phyloP scores from a whole-genome alignment of 1,140 invertebrate species.

The Drosophila varians region DNA sequence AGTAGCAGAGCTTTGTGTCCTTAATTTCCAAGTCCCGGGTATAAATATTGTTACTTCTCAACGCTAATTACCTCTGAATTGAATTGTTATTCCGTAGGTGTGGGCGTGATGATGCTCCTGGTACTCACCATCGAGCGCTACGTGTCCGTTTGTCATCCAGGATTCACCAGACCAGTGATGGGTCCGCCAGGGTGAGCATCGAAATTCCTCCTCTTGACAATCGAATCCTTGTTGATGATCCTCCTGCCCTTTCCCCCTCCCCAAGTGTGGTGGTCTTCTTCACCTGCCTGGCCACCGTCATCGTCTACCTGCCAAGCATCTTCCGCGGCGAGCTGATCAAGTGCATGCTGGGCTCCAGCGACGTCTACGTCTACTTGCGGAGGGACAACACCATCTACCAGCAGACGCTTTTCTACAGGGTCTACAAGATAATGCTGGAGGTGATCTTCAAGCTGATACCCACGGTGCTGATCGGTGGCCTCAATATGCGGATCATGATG shows the following conservation, averaged over 20 bases:
- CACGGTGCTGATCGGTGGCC: slow-evolving; percentile 87
- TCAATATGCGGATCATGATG: slow-evolving; percentile 89
- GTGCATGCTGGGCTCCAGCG: slow-evolving; percentile 84
- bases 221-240: not conserved
- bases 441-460: slow-evolving; percentile 88
- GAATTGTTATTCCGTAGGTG: too few species aligned
- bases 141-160: slow-evolving; percentile 91
- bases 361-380: slow-evolving; percentile 85
- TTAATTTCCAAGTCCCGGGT: too few species aligned
- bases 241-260: not conserved
- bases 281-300: slow-evolving; percentile 87
- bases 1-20: not conserved
- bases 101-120: slow-evolving; percentile 91
- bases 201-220: not conserved
- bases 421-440: slow-evolving; percentile 88
- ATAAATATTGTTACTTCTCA: too few species aligned
- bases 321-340: slow-evolving; percentile 86
- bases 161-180: slow-evolving; percentile 86
- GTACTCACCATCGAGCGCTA: slow-evolving; percentile 92
- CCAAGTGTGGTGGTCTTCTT: slow-evolving; percentile 85
- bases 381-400: slow-evolving; percentile 85
- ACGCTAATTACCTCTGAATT: too few species aligned
- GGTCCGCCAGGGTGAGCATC: slow-evolving; percentile 84
- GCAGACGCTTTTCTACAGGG: slow-evolving; percentile 85
- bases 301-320: slow-evolving; percentile 87